Percentiles rank a stretch among this genome's conserved stretches.
These are phyloP conservation scores for Latrodectus hesperus DNA, from an alignment of 2,888 invertebrate species.

Conservation along the genomic window DNA sequence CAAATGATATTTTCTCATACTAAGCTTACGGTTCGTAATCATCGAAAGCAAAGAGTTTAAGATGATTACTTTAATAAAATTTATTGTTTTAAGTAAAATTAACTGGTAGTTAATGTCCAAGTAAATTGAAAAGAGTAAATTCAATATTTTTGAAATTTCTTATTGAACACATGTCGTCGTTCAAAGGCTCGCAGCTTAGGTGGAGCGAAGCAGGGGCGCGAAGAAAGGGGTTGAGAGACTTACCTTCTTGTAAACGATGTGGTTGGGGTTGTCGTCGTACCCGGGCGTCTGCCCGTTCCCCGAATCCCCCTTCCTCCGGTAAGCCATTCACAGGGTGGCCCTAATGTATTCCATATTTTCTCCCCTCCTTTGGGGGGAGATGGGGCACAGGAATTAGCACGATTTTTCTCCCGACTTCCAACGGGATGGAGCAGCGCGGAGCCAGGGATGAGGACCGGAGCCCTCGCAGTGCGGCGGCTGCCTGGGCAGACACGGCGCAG, in stretches of 20 bases:
- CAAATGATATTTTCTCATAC: too few species aligned
- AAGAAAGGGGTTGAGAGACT: conserved; percentile 14
- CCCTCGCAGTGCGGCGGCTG: background rate
- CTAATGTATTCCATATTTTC: background rate
- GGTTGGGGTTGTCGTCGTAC: conserved; percentile 66
- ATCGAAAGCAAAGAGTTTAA: too few species aligned
- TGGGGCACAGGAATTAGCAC: background rate
- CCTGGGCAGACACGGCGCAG: background rate
- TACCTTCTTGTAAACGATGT: conserved; percentile 68
- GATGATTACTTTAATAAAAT: too few species aligned
- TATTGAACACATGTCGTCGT: too few species aligned
- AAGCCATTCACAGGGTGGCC: conserved; percentile 59
- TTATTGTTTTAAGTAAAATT: too few species aligned
- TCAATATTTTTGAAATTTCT: too few species aligned
- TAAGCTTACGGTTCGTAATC: too few species aligned
- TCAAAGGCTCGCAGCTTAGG: background rate
- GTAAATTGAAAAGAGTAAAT: too few species aligned
- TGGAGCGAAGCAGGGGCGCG: background rate
- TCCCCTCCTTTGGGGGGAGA: background rate
- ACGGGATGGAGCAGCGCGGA: background rate
- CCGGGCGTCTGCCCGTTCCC: conserved; percentile 60
- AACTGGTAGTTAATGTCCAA: too few species aligned
- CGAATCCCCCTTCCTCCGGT: conserved; percentile 60
- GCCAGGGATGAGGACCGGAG: background rate
- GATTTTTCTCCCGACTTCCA: background rate